Percentiles rank a stretch among this genome's conserved stretches.
Evolutionary conservation across 2,797 vertebrate species (phyloP).

Genomic region (Poeciliopsis presidionis): DNA sequence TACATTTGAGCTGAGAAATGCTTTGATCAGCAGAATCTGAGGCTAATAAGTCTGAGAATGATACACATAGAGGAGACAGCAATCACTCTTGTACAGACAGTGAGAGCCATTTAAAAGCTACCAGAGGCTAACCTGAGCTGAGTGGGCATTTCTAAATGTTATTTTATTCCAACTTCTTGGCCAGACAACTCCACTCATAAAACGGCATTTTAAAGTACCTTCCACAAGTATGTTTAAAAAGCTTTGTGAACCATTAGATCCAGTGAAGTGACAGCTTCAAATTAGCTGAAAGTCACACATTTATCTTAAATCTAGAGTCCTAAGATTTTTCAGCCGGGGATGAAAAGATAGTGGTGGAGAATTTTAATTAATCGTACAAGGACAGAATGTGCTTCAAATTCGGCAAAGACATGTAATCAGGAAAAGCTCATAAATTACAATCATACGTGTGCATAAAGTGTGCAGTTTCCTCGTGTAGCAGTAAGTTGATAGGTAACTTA

Average conservation of each 20-base stretch:
- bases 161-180: constrained; percentile 11
- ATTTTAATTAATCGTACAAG: constrained; percentile 35
- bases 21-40: neutral
- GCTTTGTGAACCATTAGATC: constrained; percentile 24
- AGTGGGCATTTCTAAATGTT: constrained; percentile 14
- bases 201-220: constrained; percentile 34
- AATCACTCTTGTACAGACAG: neutral
- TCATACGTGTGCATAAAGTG: constrained; percentile 5
- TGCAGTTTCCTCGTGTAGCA: constrained; percentile 26
- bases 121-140: neutral
- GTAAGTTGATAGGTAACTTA: constrained; percentile 71
- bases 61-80: neutral
- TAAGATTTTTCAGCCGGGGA: constrained; percentile 30
- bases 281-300: constrained; percentile 26
- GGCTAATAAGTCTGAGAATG: neutral
- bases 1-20: neutral
- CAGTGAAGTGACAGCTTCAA: constrained; percentile 20
- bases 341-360: constrained; percentile 25
- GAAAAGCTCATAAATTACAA: constrained; percentile 9
- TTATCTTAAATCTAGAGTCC: constrained; percentile 37
- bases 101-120: neutral
- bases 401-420: constrained; percentile 32
- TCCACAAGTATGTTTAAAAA: constrained; percentile 23
- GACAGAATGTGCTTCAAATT: constrained; percentile 35
- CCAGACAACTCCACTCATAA: constrained; percentile 7